Conservation (phyloP, 2,797 vertebrate species). For the Myripristis murdjan region DNA sequence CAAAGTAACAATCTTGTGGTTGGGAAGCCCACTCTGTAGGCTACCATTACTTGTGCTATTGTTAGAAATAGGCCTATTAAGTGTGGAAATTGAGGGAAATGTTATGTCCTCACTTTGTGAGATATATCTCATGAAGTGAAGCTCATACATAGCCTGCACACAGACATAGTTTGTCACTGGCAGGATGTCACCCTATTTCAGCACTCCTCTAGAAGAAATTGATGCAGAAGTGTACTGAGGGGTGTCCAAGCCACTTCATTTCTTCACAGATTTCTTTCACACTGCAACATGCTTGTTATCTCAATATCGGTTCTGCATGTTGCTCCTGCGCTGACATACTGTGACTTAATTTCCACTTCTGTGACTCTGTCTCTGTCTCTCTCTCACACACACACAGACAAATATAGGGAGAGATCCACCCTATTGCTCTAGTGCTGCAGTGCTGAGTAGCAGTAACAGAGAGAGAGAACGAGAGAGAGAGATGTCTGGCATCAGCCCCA, state of each 20-base stretch:
- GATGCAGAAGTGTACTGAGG: constrained; percentile 59
- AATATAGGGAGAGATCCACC: constrained; percentile 62
- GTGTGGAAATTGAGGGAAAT: constrained; percentile 35
- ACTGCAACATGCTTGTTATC: constrained; percentile 73
- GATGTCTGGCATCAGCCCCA: constrained; percentile 67
- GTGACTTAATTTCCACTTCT: constrained; percentile 69
- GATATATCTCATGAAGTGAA: constrained; percentile 49
- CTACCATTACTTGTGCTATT: constrained; percentile 12
- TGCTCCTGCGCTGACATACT: constrained; percentile 61
- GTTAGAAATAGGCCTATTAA: constrained; percentile 43
- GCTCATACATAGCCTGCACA: constrained; percentile 12
- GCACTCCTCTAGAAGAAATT: constrained; percentile 53
- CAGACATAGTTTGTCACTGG: constrained; percentile 54
- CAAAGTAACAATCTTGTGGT: not conserved
- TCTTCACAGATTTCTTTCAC: constrained; percentile 24
- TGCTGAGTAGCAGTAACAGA: constrained; percentile 76
- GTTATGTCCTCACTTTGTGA: constrained; percentile 50
- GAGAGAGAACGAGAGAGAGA: constrained; percentile 31
- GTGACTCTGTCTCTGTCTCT: constrained; percentile 24
- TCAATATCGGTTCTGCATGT: constrained; percentile 61
- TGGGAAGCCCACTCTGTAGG: too few relatives aligned
- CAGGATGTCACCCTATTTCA: constrained; percentile 64
- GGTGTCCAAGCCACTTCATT: constrained; percentile 50
- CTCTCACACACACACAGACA: constrained; percentile 30
- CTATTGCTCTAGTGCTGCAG: constrained; percentile 78